Base-by-base conservation (phyloP, 2,797 vertebrate species). In the Pangasius krempfi region DNA sequence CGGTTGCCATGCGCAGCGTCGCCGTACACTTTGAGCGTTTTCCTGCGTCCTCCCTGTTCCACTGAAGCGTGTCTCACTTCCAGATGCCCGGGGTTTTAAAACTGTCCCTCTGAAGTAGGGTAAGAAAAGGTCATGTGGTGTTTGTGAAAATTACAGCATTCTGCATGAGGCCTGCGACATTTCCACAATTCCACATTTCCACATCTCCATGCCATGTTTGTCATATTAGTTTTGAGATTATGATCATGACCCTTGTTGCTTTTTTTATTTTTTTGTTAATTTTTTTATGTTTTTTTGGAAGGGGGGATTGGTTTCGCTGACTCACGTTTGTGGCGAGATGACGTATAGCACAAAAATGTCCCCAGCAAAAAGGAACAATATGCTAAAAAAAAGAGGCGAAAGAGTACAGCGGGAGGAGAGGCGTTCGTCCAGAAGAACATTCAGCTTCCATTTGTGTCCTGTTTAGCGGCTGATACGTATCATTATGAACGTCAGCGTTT, bases 301-400 rank as follows among this genome's bases (percentile, higher is more conserved):
- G 60, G 60, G 76, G 62, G 60, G 84, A 33, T 64, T 89, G 92
- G 87, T 56, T 80, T 56, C 37, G 83, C 83, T 93, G 91, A 92
- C 76, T 92, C 91, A 93, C 72, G 75, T 88, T 88, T 90, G 90
- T 90, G 91, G 90, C 75, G 27, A 89, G 79, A 84, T 92, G 89
- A 92, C 82, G 87, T 86, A 88, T 79, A 78, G 64, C 60, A 86
- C 20, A 89, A 89, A 87, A 90, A 90, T 92, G 85, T 90, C 84
- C 87, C 84, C 54, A 76, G 87, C 70, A 87, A 37, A 52, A 90
- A 88, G 62, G 86, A 86, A 89, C 62, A 87, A 86, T 88, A 85
- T 85, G 30, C 20, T 56, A 72, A 72, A 85, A 84, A 44, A 64
- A 44, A 20, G 14, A 52, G 30, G 20, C 8, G 9, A 27, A 70